Percentiles rank a stretch among this genome's conserved stretches.
Conservation (phyloP, 2,797 vertebrate genomes). For the Sebastes matsubarae region DNA sequence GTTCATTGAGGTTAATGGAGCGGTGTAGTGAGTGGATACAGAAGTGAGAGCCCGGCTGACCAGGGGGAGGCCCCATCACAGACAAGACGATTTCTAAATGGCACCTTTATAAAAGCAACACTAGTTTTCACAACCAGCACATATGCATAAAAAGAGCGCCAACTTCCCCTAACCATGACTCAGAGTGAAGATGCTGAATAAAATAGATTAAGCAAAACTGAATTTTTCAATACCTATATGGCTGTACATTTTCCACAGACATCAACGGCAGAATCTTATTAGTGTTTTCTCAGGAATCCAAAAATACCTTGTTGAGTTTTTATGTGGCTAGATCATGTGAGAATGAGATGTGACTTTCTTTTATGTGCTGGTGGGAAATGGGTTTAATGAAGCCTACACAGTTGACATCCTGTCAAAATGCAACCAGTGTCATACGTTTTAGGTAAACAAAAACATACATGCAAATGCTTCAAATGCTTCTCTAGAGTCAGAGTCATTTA, state of each 20-base stretch:
- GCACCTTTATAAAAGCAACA: conserved; percentile 23
- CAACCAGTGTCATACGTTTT: neutral
- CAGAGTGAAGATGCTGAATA: conserved; percentile 65
- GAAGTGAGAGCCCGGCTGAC: conserved; percentile 47
- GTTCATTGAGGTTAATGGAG: conserved; percentile 30
- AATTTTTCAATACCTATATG: conserved; percentile 67
- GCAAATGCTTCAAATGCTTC: neutral
- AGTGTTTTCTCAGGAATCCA: conserved; percentile 40
- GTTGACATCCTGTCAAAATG: conserved; percentile 21
- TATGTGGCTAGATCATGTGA: neutral
- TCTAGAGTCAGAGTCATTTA: neutral
- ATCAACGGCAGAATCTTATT: conserved; percentile 1
- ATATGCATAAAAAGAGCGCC: conserved; percentile 38
- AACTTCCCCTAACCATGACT: conserved; percentile 74
- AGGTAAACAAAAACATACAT: neutral
- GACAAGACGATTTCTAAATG: conserved; percentile 19
- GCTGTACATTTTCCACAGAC: conserved; percentile 62
- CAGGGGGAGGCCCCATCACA: conserved; percentile 52
- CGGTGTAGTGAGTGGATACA: conserved; percentile 15
- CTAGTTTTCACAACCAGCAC: conserved; percentile 26
- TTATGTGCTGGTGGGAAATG: neutral
- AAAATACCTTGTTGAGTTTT: conserved; percentile 9
- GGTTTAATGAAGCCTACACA: neutral
- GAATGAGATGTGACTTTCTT: neutral
- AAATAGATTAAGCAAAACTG: conserved; percentile 39